Evolutionary conservation across 1,140 invertebrate species (phyloP).

Genomic region (Drosophila dunni): DNA sequence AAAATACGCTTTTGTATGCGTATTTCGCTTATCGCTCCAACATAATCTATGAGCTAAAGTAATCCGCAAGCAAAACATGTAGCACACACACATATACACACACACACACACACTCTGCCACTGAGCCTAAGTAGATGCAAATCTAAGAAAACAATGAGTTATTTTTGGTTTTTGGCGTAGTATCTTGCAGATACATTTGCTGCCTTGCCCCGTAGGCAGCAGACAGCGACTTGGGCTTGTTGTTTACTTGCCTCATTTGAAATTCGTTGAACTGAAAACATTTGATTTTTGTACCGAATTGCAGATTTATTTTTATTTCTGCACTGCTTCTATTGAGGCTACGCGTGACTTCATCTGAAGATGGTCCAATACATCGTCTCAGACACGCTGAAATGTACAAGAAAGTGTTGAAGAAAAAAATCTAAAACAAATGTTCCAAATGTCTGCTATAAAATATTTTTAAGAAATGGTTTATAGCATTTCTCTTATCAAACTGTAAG

Average conservation of each 20-base stretch:
- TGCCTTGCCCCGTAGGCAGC: constrained; percentile 15
- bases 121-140: constrained; percentile 51
- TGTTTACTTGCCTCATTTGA: constrained; percentile 63
- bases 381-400: neutral
- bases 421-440: too few relatives aligned
- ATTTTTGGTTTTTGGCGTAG: constrained; percentile 45
- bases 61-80: constrained; percentile 58
- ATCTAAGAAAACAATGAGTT: constrained; percentile 61
- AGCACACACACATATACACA: constrained; percentile 24
- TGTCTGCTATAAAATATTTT: too few relatives aligned
- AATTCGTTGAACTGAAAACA: constrained; percentile 66
- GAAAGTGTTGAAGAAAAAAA: too few relatives aligned
- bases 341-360: constrained; percentile 16
- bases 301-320: constrained; percentile 54
- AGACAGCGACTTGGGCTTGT: constrained; percentile 35
- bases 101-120: neutral
- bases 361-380: constrained; percentile 11
- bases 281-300: constrained; percentile 59
- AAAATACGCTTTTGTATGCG: constrained; percentile 26
- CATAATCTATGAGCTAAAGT: constrained; percentile 54
- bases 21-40: constrained; percentile 48
- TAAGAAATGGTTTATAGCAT: too few relatives aligned
- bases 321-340: constrained; percentile 7
- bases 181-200: constrained; percentile 54
- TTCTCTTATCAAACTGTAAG: too few relatives aligned